A percentile compares a stretch with the other conserved stretches of the same genome.
These are phyloP conservation scores for Slavum lentiscoides DNA, from an alignment of 2,888 invertebrate species.

Conservation along the genomic window DNA sequence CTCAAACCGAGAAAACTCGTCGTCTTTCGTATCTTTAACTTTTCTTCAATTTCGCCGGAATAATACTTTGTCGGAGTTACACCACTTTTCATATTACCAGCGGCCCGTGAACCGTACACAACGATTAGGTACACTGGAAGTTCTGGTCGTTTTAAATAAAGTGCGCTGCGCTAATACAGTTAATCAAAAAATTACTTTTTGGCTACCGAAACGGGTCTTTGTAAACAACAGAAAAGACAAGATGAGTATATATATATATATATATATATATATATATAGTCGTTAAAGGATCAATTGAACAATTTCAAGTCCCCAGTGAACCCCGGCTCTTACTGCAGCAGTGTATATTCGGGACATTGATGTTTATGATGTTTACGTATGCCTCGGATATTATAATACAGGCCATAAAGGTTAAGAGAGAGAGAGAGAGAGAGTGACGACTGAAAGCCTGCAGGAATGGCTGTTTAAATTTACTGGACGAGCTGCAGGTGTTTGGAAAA, in stretches of 20 bases:
- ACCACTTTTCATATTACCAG: neutral
- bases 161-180: slow-evolving; percentile 16
- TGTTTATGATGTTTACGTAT: slow-evolving; percentile 1
- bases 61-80: neutral
- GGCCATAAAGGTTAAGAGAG: slow-evolving; percentile 19
- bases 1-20: too few relatives aligned
- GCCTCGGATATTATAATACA: slow-evolving; percentile 13
- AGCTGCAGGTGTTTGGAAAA: slow-evolving; percentile 11
- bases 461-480: slow-evolving; percentile 1
- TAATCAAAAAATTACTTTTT: slow-evolving; percentile 31
- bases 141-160: slow-evolving; percentile 21
- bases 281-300: slow-evolving; percentile 37
- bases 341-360: neutral
- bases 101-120: neutral
- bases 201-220: slow-evolving; percentile 23
- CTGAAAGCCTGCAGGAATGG: neutral
- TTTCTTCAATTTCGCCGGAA: too few relatives aligned
- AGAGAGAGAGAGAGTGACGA: neutral
- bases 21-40: too few relatives aligned
- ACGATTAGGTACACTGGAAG: neutral
- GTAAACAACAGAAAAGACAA: neutral
- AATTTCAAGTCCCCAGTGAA: slow-evolving; percentile 9
- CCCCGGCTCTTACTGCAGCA: neutral
- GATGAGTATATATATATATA: neutral
- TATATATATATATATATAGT: too few relatives aligned